These are phyloP conservation scores for Diachrysia chrysitis DNA, from an alignment of 2,888 invertebrate species.

Conservation along the genomic window DNA sequence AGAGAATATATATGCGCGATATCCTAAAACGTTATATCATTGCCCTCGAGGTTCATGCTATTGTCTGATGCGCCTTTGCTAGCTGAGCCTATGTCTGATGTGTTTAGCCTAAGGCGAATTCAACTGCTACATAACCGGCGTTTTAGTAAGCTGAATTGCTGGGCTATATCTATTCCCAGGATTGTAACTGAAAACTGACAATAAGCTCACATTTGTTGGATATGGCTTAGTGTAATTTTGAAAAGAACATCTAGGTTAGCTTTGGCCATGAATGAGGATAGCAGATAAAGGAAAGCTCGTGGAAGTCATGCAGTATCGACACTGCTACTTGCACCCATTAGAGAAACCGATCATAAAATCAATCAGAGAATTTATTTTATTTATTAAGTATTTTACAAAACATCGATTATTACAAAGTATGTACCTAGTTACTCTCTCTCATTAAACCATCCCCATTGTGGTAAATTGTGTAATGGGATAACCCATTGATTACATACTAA, in stretches of 20 bases:
- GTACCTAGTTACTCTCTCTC: too few species aligned
- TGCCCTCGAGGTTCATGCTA: background rate
- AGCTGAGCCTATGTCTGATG: background rate
- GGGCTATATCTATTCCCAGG: too few species aligned
- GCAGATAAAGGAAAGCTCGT: background rate
- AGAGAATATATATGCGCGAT: background rate
- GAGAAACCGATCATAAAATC: background rate
- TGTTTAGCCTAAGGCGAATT: background rate
- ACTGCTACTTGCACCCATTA: background rate
- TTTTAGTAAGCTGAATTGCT: background rate
- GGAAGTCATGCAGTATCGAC: background rate
- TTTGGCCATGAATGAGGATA: background rate
- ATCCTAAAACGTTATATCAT: background rate
- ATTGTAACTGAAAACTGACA: background rate
- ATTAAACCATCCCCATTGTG: too few species aligned
- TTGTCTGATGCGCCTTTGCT: background rate
- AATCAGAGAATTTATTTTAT: too few species aligned
- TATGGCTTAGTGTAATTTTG: background rate
- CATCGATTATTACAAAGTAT: too few species aligned
- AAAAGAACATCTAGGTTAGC: background rate
- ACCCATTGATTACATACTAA: too few species aligned
- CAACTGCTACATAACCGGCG: background rate
- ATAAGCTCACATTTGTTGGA: background rate
- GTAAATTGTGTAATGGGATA: too few species aligned
- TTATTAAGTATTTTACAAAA: too few species aligned